These are phyloP conservation scores for Tenthredo livida DNA, from an alignment of 2,888 invertebrate species.

Conservation along the genomic window DNA sequence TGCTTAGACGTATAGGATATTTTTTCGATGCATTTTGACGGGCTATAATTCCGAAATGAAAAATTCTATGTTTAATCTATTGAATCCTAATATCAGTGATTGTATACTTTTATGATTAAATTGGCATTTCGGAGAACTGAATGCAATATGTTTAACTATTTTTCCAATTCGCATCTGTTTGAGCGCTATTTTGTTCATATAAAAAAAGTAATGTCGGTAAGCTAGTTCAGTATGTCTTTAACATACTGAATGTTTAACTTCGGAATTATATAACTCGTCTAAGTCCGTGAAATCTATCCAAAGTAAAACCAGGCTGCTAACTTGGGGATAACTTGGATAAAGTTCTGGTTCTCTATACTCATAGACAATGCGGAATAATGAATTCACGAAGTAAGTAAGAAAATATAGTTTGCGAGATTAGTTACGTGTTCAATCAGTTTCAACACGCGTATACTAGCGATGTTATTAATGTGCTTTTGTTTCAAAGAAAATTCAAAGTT, in stretches of 20 bases:
- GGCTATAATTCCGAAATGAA: background rate
- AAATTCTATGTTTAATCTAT: background rate
- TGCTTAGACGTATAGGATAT: background rate
- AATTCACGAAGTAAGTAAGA: background rate
- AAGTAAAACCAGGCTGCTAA: background rate
- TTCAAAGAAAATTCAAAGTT: slow-evolving; percentile 15
- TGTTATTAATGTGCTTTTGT: background rate
- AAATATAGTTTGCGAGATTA: background rate
- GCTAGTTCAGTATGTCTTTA: no score
- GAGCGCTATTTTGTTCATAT: no score
- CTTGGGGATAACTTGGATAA: background rate
- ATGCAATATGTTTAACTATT: no score
- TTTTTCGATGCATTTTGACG: background rate
- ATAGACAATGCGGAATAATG: background rate
- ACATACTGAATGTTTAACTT: background rate
- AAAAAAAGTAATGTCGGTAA: no score
- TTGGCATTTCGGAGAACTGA: no score
- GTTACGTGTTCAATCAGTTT: slow-evolving; percentile 10
- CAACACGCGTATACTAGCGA: background rate
- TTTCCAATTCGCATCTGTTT: no score
- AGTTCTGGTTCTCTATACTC: background rate
- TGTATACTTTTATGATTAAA: background rate
- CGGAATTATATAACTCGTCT: background rate
- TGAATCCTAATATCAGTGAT: background rate
- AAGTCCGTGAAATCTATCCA: background rate